Evolutionary conservation across 2,888 invertebrate species (phyloP), one percentile per base, ranked within the genome.

Genomic region (Drosophila percnosoma): DNA sequence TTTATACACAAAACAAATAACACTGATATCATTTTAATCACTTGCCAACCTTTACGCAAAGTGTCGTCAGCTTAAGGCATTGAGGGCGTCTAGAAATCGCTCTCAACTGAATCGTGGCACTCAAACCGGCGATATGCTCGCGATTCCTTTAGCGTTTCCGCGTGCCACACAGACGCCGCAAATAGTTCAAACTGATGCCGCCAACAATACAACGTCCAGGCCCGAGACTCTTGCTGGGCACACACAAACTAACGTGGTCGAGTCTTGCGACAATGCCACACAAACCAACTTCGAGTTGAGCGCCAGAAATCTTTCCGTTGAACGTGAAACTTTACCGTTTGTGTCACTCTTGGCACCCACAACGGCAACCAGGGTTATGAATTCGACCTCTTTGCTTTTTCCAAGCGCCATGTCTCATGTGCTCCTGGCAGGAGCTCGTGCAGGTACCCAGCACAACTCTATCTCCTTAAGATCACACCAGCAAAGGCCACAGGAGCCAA

Each of bases 151-250:
- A 45, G 75, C 75, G 24, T 91, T 92, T 75, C 92, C 93, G 15
- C 84, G 92, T 42, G 73, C 84, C 58, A 93, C 93, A 24, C 93
- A 93, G 78, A 93, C 93, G 18, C 13, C 79, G 4, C 13, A 68
- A 13, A 33, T 62, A 24, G 45, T 5, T 7, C 63, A 45, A 33
- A 42, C 24, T 33, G 86, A 89, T 62, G 82, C 45, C 15, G 61
- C 73, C 45, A 71, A 58, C 55, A 66, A 80, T 68, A 80, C 76
- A 54, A 63, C 55, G 31, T 42, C 45, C 7, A 29, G 13, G 27
- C 45, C 48, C 5, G 68, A 65, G 13, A 38, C 54, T 4, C 49
- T 24, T 15, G n/a, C 55, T 2, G 18, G 31, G 36, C 65, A 70
- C 36, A 74, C 68, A 15, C 74, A 81, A 54, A 80, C 75, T 11